Evolutionary conservation across 53 echinoderm and acorn worm species (phyloP).

Genomic region (Actinopyga echinites): DNA sequence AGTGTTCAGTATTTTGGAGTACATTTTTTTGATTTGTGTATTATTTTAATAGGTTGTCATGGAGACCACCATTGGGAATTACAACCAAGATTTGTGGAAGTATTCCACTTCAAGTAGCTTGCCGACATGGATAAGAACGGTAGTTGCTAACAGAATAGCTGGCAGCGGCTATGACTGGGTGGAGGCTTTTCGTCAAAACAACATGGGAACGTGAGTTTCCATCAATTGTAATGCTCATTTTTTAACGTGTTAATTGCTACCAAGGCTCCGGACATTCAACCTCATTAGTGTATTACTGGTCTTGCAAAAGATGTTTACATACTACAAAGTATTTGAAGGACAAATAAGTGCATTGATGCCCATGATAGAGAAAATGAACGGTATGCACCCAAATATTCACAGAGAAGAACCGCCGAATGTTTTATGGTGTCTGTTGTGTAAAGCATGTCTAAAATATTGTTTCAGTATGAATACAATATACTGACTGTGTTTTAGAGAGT

Average conservation of each 20-base stretch:
- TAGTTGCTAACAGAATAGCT: conserved; percentile 86
- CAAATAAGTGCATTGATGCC: too few relatives aligned
- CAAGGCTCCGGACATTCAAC: neutral
- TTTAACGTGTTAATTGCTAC: neutral
- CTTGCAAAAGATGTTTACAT: too few relatives aligned
- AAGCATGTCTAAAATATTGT: too few relatives aligned
- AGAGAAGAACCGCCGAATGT: too few relatives aligned
- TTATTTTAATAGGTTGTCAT: conserved; percentile 66
- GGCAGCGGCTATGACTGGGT: conserved; percentile 69
- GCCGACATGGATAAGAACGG: conserved; percentile 77
- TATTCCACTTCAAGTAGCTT: conserved; percentile 75
- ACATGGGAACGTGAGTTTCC: conserved; percentile 91
- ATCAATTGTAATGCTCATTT: too few relatives aligned
- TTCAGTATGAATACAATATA: too few relatives aligned
- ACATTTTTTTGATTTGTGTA: neutral
- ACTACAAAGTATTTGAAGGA: too few relatives aligned
- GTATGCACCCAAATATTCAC: too few relatives aligned
- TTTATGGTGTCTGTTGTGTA: too few relatives aligned
- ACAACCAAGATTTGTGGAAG: conserved; percentile 77
- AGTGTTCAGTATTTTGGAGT: too few relatives aligned
- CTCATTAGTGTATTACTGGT: neutral
- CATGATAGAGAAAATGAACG: too few relatives aligned
- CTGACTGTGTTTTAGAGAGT: too few relatives aligned
- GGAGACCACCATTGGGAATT: conserved; percentile 95
- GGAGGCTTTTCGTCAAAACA: conserved; percentile 75